Percentiles rank a stretch among this genome's conserved stretches.
Evolutionary conservation across 2,888 invertebrate genomes (phyloP).

Genomic region (Macrosoma leucophasiata): DNA sequence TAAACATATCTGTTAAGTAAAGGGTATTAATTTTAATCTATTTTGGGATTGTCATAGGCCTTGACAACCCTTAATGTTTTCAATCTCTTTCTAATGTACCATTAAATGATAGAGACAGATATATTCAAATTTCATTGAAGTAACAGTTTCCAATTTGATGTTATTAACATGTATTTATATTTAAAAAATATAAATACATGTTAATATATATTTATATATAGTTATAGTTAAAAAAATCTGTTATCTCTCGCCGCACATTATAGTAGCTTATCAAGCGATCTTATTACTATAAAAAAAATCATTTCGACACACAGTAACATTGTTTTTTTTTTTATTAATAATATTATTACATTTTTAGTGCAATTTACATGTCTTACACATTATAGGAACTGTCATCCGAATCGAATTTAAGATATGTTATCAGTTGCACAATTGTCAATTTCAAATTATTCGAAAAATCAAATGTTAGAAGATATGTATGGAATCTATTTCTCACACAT

Average conservation of each 20-base stretch:
- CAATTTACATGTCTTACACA: conserved; percentile 41
- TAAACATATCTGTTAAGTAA: no score
- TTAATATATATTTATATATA: neutral
- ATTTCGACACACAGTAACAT: conserved; percentile 43
- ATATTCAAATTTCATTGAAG: no score
- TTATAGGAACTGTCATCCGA: conserved; percentile 26
- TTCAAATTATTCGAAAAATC: conserved; percentile 2
- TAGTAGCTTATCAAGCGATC: conserved; percentile 1
- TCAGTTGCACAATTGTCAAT: neutral
- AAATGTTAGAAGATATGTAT: neutral
- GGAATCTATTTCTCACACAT: neutral
- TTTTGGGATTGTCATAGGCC: no score
- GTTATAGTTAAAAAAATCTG: neutral
- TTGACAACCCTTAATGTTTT: no score
- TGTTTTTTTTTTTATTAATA: conserved; percentile 30
- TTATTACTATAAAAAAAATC: conserved; percentile 41
- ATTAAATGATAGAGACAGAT: no score
- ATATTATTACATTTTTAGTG: conserved; percentile 36
- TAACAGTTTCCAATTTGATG: no score
- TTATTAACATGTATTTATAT: conserved; percentile 3
- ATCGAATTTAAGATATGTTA: conserved; percentile 16
- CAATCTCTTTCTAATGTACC: no score
- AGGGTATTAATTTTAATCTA: no score
- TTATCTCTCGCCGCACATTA: conserved; percentile 2
- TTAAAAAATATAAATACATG: neutral